Evolutionary conservation across 2,113 vertebrate species (phyloP), one percentile per base, ranked within the genome.

Genomic region (Pycnonotus jocosus): DNA sequence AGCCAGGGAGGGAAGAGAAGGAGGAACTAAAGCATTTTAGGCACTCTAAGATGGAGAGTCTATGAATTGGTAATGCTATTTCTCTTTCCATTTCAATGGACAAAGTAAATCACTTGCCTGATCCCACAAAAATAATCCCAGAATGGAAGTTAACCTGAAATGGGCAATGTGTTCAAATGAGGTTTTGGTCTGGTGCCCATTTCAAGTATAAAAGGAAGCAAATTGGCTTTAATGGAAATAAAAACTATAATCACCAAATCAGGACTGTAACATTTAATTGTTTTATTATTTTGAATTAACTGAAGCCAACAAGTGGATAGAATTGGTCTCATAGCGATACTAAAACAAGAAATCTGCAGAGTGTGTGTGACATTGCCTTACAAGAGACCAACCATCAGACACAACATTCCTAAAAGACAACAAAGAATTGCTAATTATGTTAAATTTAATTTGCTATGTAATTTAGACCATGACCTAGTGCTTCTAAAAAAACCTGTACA

Each of bases 401-500:
- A 93, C 54, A 90, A 82, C 77, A 69, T 80, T 93, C 95, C 82
- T 81, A 73, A 81, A 94, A 95, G 77, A 79, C 77, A 50, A 96
- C 91, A 92, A 71, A 92, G 66, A 90, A 68, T 81, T 58, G 68
- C 93, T 91, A 95, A 88, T 82, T 79, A 81, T 70, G 80, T 87
- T 82, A 40, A 64, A 69, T 94, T 79, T 83, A 42, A 83, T 94
- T 90, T 91, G 92, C 96, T 95, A 95, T 7, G 1, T 91, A 92
- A 81, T 87, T 86, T 30, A 86, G 61, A 94, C 84, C 73, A 37
- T 66, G 74, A 81, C 72, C 70, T 82, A 80, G 77, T 50, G 87
- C 79, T 94, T 94, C 93, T 97, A 92, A 98, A 98, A 97, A 97
- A 86, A 92, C 60, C 97, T 96, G 95, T 97, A 97, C 93, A 97